Evolutionary conservation across 2,113 vertebrate species (phyloP), one percentile per base, ranked within the genome.

Genomic region (Morone chrysops): DNA sequence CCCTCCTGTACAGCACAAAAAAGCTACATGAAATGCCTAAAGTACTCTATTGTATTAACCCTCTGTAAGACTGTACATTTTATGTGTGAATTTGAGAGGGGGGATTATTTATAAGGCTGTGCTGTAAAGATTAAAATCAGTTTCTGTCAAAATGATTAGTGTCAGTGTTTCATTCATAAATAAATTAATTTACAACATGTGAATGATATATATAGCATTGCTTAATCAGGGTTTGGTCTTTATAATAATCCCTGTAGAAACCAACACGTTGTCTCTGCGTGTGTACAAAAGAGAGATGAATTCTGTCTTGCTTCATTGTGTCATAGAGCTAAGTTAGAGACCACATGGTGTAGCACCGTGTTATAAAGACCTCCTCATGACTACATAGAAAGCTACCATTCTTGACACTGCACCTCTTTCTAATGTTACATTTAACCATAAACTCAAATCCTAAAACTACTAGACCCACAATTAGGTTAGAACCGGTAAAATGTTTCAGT

Each of bases 401-500:
- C 40, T 51, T 47, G 18, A 65, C 25, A 6, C 43, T 13, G 8
- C 51, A 77, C n/a, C 0, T 20, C 2, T 41, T 43, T 36, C 50
- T 6, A 38, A 20, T 38, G 10, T 65, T 8, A 57, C 18, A 56
- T 8, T 57, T 36, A 62, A 22, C 7, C 5, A 48, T 22, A 54
- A 75, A 22, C 40, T 41, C 3, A 53, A 60, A 12, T 31, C 70
- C 40, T 60, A 6, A 66, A 75, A 48, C 57, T 36, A 13, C 9
- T 20, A 47, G 45, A 22, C 22, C 13, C 3, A 3, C 8, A 36
- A 78, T 53, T 50, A 41, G 6, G 16, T 45, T 13, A 57, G 4
- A 74, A 43, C 9, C n/a, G 22, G 47, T 47, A 18, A 70, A 12
- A 75, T 53, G 36, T 78, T 40, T 22, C n/a, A 67, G 3, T 67